Evolutionary conservation across 2,113 vertebrate species (phyloP).

Genomic region (Trogon surrucura): DNA sequence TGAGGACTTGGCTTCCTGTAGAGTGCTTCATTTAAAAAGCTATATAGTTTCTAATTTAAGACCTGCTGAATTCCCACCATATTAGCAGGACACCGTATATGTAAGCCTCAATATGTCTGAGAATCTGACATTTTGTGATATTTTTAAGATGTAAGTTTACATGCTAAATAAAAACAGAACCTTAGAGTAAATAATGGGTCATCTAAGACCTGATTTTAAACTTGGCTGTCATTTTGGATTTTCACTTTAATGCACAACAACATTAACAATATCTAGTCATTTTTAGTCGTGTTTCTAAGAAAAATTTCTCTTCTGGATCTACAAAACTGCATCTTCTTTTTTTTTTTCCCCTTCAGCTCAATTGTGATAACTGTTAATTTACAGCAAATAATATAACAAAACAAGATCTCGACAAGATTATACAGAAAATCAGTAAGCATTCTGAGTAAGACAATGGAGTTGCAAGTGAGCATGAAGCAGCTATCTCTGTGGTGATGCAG

Average conservation of each 20-base stretch:
- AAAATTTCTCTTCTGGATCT: background rate
- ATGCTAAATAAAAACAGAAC: rapidly evolving
- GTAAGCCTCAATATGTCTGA: background rate
- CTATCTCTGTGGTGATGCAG: background rate
- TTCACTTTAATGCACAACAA: background rate
- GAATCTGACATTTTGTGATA: background rate
- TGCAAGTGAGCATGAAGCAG: background rate
- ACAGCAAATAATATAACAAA: background rate
- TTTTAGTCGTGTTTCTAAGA: background rate
- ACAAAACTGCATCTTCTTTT: background rate
- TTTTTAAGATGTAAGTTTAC: background rate
- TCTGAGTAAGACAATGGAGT: rapidly evolving
- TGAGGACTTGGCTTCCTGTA: background rate
- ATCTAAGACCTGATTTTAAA: background rate
- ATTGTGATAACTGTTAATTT: background rate
- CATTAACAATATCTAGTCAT: background rate
- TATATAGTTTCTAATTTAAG: background rate
- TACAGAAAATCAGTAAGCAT: background rate
- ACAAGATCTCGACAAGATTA: background rate
- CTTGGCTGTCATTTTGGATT: background rate
- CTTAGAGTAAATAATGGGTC: background rate
- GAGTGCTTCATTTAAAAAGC: background rate
- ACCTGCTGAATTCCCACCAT: background rate
- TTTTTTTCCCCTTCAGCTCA: background rate
- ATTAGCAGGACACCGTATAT: background rate